Percentiles rank a stretch among this genome's conserved stretches.
Conservation (phyloP, 2,888 invertebrate species). For the Pyrgus malvae region DNA sequence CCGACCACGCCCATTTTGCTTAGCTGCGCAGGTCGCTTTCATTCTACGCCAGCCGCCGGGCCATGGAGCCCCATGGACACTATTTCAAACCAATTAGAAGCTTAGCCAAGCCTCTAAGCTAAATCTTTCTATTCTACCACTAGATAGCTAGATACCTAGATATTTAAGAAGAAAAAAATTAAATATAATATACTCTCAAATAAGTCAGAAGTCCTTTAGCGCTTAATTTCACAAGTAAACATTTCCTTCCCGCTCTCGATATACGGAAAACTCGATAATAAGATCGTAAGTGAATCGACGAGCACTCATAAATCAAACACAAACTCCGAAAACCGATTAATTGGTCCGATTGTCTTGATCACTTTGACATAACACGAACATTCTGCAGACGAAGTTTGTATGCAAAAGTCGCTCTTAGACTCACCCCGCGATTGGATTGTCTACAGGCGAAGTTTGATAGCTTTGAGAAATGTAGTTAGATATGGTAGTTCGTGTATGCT, state of each 20-base stretch:
- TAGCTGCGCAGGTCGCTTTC: too few species aligned
- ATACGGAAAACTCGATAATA: neutral
- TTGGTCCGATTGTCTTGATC: conserved; percentile 70
- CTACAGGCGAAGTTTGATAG: conserved; percentile 69
- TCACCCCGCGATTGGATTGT: conserved; percentile 66
- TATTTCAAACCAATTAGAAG: too few species aligned
- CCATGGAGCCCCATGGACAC: too few species aligned
- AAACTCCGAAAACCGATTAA: conserved; percentile 62
- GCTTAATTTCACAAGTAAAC: too few species aligned
- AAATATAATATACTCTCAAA: too few species aligned
- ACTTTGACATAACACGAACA: conserved; percentile 69
- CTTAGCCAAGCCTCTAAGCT: too few species aligned
- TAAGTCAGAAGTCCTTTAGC: too few species aligned
- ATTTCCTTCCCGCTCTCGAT: neutral
- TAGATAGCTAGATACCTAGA: too few species aligned
- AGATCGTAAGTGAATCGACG: conserved; percentile 10
- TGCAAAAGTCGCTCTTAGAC: conserved; percentile 69
- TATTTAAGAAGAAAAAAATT: too few species aligned
- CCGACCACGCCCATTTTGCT: too few species aligned
- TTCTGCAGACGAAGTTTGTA: conserved; percentile 70
- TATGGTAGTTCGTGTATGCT: conserved; percentile 60
- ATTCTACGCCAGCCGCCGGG: too few species aligned
- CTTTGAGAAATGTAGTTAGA: conserved; percentile 64
- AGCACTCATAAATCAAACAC: conserved; percentile 46
- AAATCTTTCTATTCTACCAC: too few species aligned